Evolutionary conservation across 2,797 vertebrate genomes (phyloP).

Genomic region (Phyllotis vaccarum): DNA sequence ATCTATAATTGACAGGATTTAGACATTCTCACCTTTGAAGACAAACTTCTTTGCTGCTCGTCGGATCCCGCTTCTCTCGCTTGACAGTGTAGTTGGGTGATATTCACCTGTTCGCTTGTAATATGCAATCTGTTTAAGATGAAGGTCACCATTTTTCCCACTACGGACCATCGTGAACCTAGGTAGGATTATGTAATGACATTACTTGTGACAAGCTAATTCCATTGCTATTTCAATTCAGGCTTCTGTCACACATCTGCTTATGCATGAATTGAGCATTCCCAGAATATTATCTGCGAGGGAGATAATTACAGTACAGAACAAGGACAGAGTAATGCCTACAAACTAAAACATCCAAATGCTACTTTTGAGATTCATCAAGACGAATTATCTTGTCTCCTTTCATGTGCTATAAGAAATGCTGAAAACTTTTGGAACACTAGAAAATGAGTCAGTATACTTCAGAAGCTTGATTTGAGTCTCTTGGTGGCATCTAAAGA

Average conservation of each 20-base stretch:
- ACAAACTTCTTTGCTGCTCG: slow-evolving; percentile 89
- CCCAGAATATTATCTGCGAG: slow-evolving; percentile 70
- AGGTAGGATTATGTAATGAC: slow-evolving; percentile 75
- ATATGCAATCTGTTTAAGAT: slow-evolving; percentile 88
- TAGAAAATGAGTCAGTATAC: slow-evolving; percentile 31
- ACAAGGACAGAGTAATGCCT: slow-evolving; percentile 53
- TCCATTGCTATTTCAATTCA: slow-evolving; percentile 64
- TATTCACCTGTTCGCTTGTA: slow-evolving; percentile 88
- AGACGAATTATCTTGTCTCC: slow-evolving; percentile 68
- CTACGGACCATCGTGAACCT: slow-evolving; percentile 87
- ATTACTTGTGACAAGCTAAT: slow-evolving; percentile 42
- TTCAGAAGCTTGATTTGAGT: slow-evolving; percentile 57
- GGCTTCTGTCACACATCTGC: slow-evolving; percentile 64
- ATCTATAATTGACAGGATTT: background rate
- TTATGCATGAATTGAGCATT: slow-evolving; percentile 56
- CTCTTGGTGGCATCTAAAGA: background rate
- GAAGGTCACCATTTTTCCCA: slow-evolving; percentile 88
- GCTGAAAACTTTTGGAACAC: slow-evolving; percentile 38
- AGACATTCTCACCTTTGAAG: slow-evolving; percentile 85
- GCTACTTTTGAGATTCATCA: slow-evolving; percentile 67
- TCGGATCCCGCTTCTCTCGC: slow-evolving; percentile 89
- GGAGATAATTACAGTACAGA: slow-evolving; percentile 62
- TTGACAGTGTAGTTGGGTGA: slow-evolving; percentile 86
- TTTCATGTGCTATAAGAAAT: slow-evolving; percentile 45
- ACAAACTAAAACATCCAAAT: slow-evolving; percentile 64